Evolutionary conservation across 35 echinoderm and acorn worm genomes (phyloP).

Genomic region (Ophiothrix spiculata): DNA sequence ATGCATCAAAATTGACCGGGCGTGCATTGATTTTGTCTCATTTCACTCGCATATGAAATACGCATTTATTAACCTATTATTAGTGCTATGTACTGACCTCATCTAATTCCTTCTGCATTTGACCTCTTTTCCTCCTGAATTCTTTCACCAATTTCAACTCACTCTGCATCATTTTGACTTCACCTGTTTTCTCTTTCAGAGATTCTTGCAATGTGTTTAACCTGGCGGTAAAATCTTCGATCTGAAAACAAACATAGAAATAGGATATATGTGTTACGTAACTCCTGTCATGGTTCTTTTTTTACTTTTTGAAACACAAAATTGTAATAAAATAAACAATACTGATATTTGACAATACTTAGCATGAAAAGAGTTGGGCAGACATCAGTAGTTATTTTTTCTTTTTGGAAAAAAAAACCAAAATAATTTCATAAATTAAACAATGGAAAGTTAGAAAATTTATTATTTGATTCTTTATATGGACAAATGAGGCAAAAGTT

Average conservation of each 20-base stretch:
- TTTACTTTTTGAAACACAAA: background rate
- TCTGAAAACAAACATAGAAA: slow-evolving; percentile 40
- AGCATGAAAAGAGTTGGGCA: background rate
- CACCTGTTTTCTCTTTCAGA: slow-evolving; percentile 85
- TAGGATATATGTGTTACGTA: background rate
- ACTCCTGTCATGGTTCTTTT: background rate
- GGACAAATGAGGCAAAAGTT: too few species aligned
- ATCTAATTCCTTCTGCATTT: slow-evolving; percentile 97
- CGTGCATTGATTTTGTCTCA: too few species aligned
- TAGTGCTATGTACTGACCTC: too few species aligned
- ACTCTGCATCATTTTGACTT: slow-evolving; percentile 99
- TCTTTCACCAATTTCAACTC: slow-evolving; percentile 93
- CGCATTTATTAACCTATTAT: too few species aligned
- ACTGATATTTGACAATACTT: too few species aligned
- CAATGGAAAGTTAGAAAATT: too few species aligned
- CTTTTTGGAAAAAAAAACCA: too few species aligned
- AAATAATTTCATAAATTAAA: too few species aligned
- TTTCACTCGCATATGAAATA: too few species aligned
- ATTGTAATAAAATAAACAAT: too few species aligned
- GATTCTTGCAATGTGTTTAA: slow-evolving; percentile 76
- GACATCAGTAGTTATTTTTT: background rate
- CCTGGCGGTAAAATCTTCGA: slow-evolving; percentile 84
- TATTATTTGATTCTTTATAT: too few species aligned
- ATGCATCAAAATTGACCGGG: too few species aligned
- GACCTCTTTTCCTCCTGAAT: slow-evolving; percentile 88